Conservation (phyloP, 2,888 invertebrate species). For the Andrena fulva region DNA sequence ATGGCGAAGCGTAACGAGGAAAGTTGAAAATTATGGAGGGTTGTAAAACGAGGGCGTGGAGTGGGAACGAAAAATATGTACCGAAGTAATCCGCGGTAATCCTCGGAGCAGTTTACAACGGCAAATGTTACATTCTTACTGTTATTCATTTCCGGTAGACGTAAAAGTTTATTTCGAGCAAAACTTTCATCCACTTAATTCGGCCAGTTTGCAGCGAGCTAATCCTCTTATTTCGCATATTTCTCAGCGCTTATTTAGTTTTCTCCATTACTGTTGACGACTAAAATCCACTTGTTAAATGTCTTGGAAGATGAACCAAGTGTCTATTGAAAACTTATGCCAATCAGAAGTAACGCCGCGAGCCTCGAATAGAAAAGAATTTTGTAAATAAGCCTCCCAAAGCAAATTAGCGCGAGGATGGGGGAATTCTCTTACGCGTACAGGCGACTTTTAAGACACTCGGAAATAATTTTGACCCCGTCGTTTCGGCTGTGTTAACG, state of each 20-base stretch:
- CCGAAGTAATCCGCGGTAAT: conserved; percentile 15
- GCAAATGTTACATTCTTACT: not conserved
- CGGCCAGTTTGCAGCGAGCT: not conserved
- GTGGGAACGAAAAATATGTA: conserved; percentile 17
- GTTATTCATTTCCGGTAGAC: conserved; percentile 11
- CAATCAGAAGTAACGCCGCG: not conserved
- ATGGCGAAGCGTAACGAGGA: conserved; percentile 19
- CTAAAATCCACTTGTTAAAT: not conserved
- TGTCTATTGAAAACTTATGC: not conserved
- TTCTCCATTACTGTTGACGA: not conserved
- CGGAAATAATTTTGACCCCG: conserved; percentile 15
- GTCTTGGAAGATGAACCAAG: not conserved
- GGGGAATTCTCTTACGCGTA: not conserved
- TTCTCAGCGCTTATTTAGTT: not conserved
- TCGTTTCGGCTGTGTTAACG: conserved; percentile 50
- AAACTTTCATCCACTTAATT: not conserved
- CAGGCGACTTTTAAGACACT: not conserved
- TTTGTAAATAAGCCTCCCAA: not conserved
- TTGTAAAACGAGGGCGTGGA: conserved; percentile 6
- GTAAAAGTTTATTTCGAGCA: not conserved
- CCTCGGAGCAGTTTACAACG: conserved; percentile 12
- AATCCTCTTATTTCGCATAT: not conserved
- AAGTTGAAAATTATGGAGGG: conserved; percentile 27
- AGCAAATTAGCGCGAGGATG: not conserved
- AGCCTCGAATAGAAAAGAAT: not conserved